Evolutionary conservation across 2,113 vertebrate genomes (phyloP).

Genomic region (Larimichthys polyactis): DNA sequence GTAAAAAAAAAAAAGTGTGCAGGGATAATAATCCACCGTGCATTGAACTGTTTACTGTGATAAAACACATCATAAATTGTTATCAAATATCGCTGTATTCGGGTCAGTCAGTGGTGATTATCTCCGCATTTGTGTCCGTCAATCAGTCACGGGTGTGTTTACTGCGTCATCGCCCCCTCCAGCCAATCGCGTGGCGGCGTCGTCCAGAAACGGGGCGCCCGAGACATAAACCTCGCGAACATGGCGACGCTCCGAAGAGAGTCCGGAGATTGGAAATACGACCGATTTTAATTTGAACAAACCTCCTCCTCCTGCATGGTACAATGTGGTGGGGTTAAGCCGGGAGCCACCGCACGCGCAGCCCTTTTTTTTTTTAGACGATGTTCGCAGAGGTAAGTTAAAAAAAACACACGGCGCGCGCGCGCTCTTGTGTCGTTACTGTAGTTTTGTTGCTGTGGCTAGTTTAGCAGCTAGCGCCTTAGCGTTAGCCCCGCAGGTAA

Average conservation of each 20-base stretch:
- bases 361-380: constrained; percentile 75
- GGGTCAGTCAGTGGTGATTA: constrained; percentile 43
- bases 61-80: background rate
- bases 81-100: constrained; percentile 16
- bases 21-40: background rate
- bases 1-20: background rate
- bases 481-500: constrained; percentile 77
- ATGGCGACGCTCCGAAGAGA: constrained; percentile 84
- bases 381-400: constrained; percentile 87
- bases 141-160: constrained; percentile 62
- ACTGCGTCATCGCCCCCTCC: constrained; percentile 59
- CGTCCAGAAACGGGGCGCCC: constrained; percentile 54
- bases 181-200: constrained; percentile 75
- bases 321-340: constrained; percentile 85
- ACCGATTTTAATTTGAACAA: constrained; percentile 78
- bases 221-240: constrained; percentile 81
- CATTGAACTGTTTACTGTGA: background rate
- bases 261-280: constrained; percentile 79
- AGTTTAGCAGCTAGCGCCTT: constrained; percentile 64
- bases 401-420: too few species aligned
- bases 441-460: constrained; percentile 61
- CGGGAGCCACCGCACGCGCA: constrained; percentile 63
- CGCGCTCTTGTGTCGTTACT: background rate
- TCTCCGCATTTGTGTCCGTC: constrained; percentile 38
- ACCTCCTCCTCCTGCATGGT: constrained; percentile 42